Conservation (phyloP, 2,113 vertebrate species). For the Sisor rabdophorus region DNA sequence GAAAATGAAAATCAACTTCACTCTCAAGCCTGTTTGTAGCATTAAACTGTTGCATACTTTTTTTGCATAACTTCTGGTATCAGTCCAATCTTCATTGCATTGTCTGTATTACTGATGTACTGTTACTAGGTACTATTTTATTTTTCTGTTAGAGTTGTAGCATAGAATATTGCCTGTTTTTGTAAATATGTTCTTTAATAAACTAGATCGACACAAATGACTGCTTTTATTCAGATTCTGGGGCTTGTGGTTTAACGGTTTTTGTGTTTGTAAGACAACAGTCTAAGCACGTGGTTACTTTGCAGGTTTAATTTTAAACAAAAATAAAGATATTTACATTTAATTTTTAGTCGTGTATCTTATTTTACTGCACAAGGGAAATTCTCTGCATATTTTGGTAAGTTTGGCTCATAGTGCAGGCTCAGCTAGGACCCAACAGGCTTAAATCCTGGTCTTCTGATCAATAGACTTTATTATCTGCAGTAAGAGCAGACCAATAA, state of each 20-base stretch:
- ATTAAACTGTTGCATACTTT: constrained; percentile 90
- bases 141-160: constrained; percentile 3
- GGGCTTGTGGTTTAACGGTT: too few species aligned
- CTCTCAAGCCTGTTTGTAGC: constrained; percentile 85
- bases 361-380: too few species aligned
- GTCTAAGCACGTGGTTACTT: not conserved
- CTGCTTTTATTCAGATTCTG: too few species aligned
- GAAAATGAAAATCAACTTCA: constrained; percentile 36
- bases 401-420: too few species aligned
- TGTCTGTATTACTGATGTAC: constrained; percentile 29
- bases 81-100: constrained; percentile 23
- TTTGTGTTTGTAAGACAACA: too few species aligned
- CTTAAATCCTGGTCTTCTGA: too few species aligned
- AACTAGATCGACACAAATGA: constrained; percentile 50
- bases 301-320: not conserved
- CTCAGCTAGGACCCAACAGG: too few species aligned
- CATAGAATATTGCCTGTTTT: constrained; percentile 31
- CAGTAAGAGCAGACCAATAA: too few species aligned
- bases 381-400: too few species aligned
- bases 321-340: too few species aligned
- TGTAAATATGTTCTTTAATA: constrained; percentile 59
- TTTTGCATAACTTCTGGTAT: constrained; percentile 65
- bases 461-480: too few species aligned
- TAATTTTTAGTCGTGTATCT: too few species aligned
- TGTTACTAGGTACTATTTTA: constrained; percentile 34